Evolutionary conservation across 1,140 invertebrate genomes (phyloP), one percentile per base, ranked within the genome.

Genomic region (Sycophaga agraensis): DNA sequence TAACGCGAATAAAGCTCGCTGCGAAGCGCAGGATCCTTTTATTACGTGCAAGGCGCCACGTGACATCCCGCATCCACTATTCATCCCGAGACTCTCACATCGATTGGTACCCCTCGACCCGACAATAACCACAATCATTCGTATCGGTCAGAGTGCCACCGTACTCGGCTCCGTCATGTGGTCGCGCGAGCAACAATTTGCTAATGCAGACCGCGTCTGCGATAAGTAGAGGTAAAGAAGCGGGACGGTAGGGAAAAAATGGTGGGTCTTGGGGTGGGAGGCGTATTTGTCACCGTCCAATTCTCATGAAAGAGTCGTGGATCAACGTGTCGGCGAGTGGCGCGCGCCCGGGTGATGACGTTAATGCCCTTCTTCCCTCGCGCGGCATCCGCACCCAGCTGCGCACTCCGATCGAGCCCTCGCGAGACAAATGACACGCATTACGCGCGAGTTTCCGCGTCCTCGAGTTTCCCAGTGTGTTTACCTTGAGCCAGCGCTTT

Each of bases 151-250:
- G 16, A 48, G 21, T 28, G 34, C 21, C 17, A 17, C 26, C 6
- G 24, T 22, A 9, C 6, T 26, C 42, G 31, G 12, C 31, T 34
- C 12, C 48, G 21, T 50, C 46, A 31, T 2, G 34, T 40, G 26
- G 3, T 1, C 16, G 7, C 0, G 28, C 1, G 4, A 0, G 50
- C 43, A 39, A 55, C 51, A 62, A 62, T 62, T 17, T 55, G 45
- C 43, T 62, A 62, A 62, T 62, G 59, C 50, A 54, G 54, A 11
- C 40, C 59, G 28, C 57, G 57, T 59, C 34, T 40, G 40, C 22
- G 16, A 6, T 26, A 5, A 14, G 8, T 45, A 2, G 22, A 4
- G 34, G 19, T 9, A 53, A 22, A 31, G 31, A 39, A 34, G 22
- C 2, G 28, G 21, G 21, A 24, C 1, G 43, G 9, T n/a, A 14